A percentile compares a stretch with the other conserved stretches of the same genome.
Evolutionary conservation across 2,888 invertebrate genomes (phyloP).

Genomic region (Agrochola circellaris): DNA sequence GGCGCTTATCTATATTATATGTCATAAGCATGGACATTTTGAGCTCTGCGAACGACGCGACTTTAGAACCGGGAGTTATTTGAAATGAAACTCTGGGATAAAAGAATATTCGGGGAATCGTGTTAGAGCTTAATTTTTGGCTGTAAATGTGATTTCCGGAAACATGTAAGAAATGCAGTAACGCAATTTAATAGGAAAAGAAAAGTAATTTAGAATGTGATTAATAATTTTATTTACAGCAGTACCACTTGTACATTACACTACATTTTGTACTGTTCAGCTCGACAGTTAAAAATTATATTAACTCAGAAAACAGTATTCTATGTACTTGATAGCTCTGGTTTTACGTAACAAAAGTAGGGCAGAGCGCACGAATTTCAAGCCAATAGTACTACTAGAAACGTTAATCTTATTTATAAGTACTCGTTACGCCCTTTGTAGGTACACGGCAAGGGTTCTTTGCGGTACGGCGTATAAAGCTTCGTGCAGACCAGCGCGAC

Average conservation of each 20-base stretch:
- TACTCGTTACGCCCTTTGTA: no score
- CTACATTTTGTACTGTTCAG: no score
- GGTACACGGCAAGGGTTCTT: no score
- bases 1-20: conserved; percentile 48
- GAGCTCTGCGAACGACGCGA: conserved; percentile 40
- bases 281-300: neutral
- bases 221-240: neutral
- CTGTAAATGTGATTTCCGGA: neutral
- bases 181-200: neutral
- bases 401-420: no score
- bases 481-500: no score
- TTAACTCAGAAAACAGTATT: neutral
- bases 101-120: conserved; percentile 14
- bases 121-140: conserved; percentile 3
- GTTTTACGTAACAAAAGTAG: neutral
- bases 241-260: neutral
- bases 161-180: neutral
- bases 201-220: neutral
- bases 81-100: conserved; percentile 31
- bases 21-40: conserved; percentile 51
- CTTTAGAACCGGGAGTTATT: conserved; percentile 30
- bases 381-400: no score
- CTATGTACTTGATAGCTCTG: neutral
- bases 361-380: no score
- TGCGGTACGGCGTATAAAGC: no score